A percentile compares a stretch with the other conserved stretches of the same genome.
phyloP scores from a whole-genome alignment of 2,113 vertebrate species.

The Nothobranchius furzeri region DNA sequence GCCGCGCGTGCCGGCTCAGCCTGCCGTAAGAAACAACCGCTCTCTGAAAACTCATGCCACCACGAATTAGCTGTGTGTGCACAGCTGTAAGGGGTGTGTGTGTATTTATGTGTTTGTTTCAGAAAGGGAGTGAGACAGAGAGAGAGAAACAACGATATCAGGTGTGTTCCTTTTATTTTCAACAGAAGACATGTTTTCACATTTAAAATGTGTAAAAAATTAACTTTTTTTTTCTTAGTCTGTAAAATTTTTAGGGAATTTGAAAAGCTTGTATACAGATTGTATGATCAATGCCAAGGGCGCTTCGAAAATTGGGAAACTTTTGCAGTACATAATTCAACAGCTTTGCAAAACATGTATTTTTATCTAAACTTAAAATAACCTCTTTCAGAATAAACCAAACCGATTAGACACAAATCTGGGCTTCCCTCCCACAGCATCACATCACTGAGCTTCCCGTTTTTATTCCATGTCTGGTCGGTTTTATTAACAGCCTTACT shows the following conservation, averaged over 20 bases:
- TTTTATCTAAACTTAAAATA: constrained; percentile 52
- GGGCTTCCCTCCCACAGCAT: too few relatives aligned
- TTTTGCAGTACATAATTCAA: constrained; percentile 70
- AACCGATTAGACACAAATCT: not conserved
- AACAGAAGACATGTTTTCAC: constrained; percentile 5
- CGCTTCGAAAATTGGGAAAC: constrained; percentile 55
- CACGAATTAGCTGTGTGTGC: constrained; percentile 28
- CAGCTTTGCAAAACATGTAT: constrained; percentile 51
- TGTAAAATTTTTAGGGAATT: constrained; percentile 35
- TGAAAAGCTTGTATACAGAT: constrained; percentile 65
- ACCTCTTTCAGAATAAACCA: constrained; percentile 19
- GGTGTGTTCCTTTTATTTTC: too few relatives aligned
- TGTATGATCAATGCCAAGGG: constrained; percentile 62
- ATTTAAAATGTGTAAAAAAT: constrained; percentile 6
- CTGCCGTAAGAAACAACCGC: constrained; percentile 31
- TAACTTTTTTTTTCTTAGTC: not conserved
- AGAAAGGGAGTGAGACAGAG: not conserved
- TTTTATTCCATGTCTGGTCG: too few relatives aligned
- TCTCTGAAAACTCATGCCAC: constrained; percentile 34
- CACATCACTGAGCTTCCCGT: too few relatives aligned
- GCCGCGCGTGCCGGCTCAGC: constrained; percentile 25
- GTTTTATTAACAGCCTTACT: too few relatives aligned
- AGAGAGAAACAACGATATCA: not conserved
- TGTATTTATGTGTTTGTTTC: not conserved
- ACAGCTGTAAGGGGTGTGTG: not conserved